Conservation (phyloP, 2,888 invertebrate species). For the Tenthredo amoena region DNA sequence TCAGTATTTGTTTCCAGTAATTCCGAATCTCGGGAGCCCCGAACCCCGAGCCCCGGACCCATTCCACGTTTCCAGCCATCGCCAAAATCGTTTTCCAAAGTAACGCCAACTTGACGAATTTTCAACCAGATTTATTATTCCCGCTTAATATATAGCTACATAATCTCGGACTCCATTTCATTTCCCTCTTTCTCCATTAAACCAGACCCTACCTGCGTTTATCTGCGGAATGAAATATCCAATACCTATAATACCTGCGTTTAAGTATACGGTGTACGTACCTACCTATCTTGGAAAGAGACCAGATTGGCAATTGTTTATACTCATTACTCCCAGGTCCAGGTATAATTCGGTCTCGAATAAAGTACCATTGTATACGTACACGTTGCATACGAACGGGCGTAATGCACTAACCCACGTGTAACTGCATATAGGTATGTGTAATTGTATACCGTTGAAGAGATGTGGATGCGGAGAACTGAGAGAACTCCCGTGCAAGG, state of each 20-base stretch:
- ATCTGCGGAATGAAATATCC: slow-evolving; percentile 20
- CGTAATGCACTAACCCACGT: not conserved
- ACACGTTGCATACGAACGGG: not conserved
- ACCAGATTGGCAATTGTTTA: slow-evolving; percentile 44
- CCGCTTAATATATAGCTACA: slow-evolving; percentile 10
- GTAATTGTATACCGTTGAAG: slow-evolving; percentile 23
- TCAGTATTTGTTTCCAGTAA: slow-evolving; percentile 69
- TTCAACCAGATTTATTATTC: slow-evolving; percentile 46
- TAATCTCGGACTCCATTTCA: not conserved
- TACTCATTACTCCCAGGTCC: slow-evolving; percentile 32
- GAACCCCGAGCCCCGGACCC: slow-evolving; percentile 45
- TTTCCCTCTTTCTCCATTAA: slow-evolving; percentile 16
- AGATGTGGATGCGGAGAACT: not conserved
- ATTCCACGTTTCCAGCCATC: slow-evolving; percentile 51
- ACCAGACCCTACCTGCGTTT: not conserved
- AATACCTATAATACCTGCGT: not conserved
- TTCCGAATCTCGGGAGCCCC: slow-evolving; percentile 63
- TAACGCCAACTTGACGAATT: slow-evolving; percentile 52
- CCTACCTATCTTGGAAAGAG: not conserved
- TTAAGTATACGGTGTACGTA: not conserved
- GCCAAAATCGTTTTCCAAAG: slow-evolving; percentile 52
- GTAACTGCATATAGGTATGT: not conserved
- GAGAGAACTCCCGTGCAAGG: not conserved
- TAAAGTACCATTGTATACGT: slow-evolving; percentile 11
- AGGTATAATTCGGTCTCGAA: not conserved